Conservation (phyloP, 2,888 invertebrate species). For the Mythimna loreyi region DNA sequence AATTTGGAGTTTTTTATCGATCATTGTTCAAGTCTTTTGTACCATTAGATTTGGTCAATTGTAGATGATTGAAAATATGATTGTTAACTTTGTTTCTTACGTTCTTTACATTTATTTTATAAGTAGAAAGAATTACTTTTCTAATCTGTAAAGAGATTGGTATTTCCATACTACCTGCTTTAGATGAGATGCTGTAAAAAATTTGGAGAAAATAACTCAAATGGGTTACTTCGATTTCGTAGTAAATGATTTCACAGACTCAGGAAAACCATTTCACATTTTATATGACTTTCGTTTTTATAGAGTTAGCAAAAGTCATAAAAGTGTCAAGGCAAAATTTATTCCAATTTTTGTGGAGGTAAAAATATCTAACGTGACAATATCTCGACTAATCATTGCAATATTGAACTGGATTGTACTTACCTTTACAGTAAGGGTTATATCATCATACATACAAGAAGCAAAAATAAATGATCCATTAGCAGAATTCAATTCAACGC, state of each 20-base stretch:
- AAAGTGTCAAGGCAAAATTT: neutral
- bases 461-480: neutral
- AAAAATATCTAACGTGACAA: neutral
- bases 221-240: neutral
- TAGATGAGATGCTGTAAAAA: neutral
- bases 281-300: neutral
- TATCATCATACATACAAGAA: neutral
- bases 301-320: neutral
- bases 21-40: neutral
- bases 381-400: neutral
- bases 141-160: neutral
- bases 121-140: no score
- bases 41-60: neutral
- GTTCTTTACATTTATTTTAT: neutral
- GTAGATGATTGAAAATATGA: neutral
- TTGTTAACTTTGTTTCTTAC: neutral
- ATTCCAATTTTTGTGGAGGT: neutral
- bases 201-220: neutral
- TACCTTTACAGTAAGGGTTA: neutral
- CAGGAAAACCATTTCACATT: neutral
- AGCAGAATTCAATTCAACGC: constrained; percentile 29
- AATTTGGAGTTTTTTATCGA: constrained; percentile 38
- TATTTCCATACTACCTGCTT: neutral
- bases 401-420: neutral
- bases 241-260: neutral